phyloP scores from a whole-genome alignment of 2,888 invertebrate species.

The Mamestra brassicae region DNA sequence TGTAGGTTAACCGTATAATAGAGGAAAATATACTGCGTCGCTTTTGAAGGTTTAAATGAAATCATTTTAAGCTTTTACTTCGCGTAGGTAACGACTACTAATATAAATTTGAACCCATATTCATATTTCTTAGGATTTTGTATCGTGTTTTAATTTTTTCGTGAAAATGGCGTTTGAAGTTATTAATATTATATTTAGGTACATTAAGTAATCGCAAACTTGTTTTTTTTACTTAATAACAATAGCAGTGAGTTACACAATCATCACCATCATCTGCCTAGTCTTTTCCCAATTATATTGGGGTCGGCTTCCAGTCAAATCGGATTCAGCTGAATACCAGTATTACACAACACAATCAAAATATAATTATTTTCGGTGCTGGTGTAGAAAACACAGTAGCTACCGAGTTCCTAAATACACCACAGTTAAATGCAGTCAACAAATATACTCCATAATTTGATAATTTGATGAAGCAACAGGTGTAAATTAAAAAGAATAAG shows the following conservation, averaged over 20 bases:
- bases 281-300: too few species aligned
- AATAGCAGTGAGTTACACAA: neutral
- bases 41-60: conserved; percentile 30
- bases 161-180: neutral
- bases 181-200: neutral
- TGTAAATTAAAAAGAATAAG: neutral
- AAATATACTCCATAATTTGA: too few species aligned
- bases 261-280: too few species aligned
- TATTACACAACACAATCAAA: too few species aligned
- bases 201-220: neutral
- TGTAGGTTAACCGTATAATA: conserved; percentile 1
- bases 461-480: too few species aligned
- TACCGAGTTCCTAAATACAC: too few species aligned
- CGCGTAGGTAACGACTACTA: conserved; percentile 10
- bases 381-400: too few species aligned
- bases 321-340: too few species aligned
- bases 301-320: too few species aligned
- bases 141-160: neutral
- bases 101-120: conserved; percentile 36
- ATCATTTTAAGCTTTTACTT: conserved; percentile 37
- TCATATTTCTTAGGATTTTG: conserved; percentile 14
- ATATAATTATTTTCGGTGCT: too few species aligned
- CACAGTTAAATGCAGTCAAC: too few species aligned
- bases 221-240: neutral
- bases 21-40: conserved; percentile 26